Evolutionary conservation across 2,888 invertebrate species (phyloP).

Genomic region (Caenorhabditis sp.): DNA sequence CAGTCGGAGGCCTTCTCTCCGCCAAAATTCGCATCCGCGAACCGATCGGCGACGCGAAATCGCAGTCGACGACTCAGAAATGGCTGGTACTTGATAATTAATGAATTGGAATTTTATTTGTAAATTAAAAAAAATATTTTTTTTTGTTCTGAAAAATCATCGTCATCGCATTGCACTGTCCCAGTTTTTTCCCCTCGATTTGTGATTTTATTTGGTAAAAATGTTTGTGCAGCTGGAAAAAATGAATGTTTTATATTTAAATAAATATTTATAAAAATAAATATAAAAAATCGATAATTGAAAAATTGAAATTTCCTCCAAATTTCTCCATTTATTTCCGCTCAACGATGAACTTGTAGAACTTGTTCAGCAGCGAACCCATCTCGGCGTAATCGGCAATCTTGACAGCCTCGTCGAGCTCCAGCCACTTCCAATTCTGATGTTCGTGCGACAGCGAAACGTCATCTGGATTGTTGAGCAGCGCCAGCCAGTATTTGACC

Average conservation of each 20-base stretch:
- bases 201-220: too few relatives aligned
- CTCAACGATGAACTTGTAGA: conserved; percentile 18
- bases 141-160: too few relatives aligned
- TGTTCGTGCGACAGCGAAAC: conserved; percentile 69
- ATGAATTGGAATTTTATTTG: not conserved
- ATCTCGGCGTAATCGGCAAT: conserved; percentile 78
- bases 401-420: conserved; percentile 75
- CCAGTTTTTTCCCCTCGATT: not conserved
- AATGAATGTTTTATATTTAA: too few relatives aligned
- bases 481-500: conserved; percentile 81
- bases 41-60: conserved; percentile 73
- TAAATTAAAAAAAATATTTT: too few relatives aligned
- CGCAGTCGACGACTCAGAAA: conserved; percentile 62
- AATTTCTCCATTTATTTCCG: not conserved
- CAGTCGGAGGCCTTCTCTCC: conserved; percentile 71
- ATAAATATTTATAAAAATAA: too few relatives aligned
- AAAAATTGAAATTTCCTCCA: too few relatives aligned
- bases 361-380: conserved; percentile 72
- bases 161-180: too few relatives aligned
- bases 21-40: conserved; percentile 72
- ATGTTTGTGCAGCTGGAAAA: too few relatives aligned
- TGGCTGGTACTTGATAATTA: conserved; percentile 70
- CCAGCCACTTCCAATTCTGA: conserved; percentile 75
- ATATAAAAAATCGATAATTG: too few relatives aligned
- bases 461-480: conserved; percentile 70